Percentiles rank a stretch among this genome's conserved stretches.
These are phyloP conservation scores for Tetranychus piercei DNA, from an alignment of 2,888 invertebrate genomes.

Conservation along the genomic window DNA sequence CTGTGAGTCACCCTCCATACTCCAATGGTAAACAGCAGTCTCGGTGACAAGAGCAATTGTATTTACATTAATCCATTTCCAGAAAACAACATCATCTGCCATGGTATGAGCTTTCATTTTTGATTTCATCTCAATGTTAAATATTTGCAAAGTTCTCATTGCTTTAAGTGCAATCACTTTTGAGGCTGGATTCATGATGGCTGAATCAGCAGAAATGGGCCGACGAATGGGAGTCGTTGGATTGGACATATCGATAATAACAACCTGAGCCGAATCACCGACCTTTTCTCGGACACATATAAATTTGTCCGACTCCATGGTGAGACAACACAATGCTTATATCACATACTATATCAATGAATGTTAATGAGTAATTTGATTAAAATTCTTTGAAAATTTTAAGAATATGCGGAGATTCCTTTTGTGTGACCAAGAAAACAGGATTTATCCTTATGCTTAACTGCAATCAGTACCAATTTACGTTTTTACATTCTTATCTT, in stretches of 20 bases:
- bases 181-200: conserved; percentile 98
- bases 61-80: conserved; percentile 97
- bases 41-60: conserved; percentile 90
- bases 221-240: conserved; percentile 79
- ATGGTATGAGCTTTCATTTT: conserved; percentile 97
- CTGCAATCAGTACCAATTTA: too few species aligned
- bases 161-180: conserved; percentile 51
- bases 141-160: conserved; percentile 90
- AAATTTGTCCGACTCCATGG: conserved; percentile 99
- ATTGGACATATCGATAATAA: conserved; percentile 95
- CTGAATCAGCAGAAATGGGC: conserved; percentile 94
- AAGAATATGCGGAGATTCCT: too few species aligned
- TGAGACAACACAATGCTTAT: too few species aligned
- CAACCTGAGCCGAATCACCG: conserved; percentile 85
- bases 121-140: conserved; percentile 98
- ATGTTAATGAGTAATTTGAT: too few species aligned
- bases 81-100: conserved; percentile 89
- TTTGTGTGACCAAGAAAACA: too few species aligned
- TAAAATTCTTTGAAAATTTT: too few species aligned
- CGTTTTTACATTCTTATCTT: too few species aligned
- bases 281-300: conserved; percentile 96
- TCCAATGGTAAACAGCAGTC: conserved; percentile 89
- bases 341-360: too few species aligned
- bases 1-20: conserved; percentile 91
- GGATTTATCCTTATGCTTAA: too few species aligned